Percentiles rank a stretch among this genome's conserved stretches.
Evolutionary conservation across 2,888 invertebrate genomes (phyloP).

Genomic region (Melanostoma mellinum): DNA sequence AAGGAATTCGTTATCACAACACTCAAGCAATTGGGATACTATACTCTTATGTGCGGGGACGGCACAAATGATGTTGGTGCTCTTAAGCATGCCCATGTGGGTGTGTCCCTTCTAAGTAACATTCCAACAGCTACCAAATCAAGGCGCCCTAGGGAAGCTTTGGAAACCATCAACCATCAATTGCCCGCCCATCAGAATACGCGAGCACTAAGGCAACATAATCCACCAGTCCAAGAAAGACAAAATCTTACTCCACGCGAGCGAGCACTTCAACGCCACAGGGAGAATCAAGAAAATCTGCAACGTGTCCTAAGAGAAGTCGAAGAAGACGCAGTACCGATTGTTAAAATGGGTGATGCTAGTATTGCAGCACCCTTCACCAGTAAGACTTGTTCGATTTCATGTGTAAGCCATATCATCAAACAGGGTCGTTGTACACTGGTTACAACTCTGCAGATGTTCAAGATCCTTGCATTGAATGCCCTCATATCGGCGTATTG

Average conservation of each 20-base stretch:
- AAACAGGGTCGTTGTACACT: conserved; percentile 99
- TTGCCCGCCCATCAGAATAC: conserved; percentile 3
- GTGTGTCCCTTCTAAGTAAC: conserved; percentile 94
- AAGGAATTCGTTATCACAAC: conserved; percentile 97
- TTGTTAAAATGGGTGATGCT: conserved; percentile 98
- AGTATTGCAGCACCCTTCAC: conserved; percentile 99
- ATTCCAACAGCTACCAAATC: conserved; percentile 85
- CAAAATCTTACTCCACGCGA: conserved; percentile 78
- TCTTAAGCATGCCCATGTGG: conserved; percentile 98
- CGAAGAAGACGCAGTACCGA: conserved; percentile 92
- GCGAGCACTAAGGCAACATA: conserved; percentile 59
- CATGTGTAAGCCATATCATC: conserved; percentile 98
- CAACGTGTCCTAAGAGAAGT: conserved; percentile 89
- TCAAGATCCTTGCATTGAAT: conserved; percentile 99
- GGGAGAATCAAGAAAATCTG: conserved; percentile 80
- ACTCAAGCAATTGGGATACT: conserved; percentile 91
- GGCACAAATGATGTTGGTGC: conserved; percentile 99
- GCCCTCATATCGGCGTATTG: conserved; percentile 99
- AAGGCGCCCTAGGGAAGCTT: conserved; percentile 74
- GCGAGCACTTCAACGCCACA: conserved; percentile 78
- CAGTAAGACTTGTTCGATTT: conserved; percentile 96
- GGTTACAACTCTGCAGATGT: conserved; percentile 99
- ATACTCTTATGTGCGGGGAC: conserved; percentile 99
- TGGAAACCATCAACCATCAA: conserved; percentile 34
- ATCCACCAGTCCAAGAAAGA: conserved; percentile 74